phyloP scores from a whole-genome alignment of 2,888 invertebrate species.

The Tanypteryx hageni region DNA sequence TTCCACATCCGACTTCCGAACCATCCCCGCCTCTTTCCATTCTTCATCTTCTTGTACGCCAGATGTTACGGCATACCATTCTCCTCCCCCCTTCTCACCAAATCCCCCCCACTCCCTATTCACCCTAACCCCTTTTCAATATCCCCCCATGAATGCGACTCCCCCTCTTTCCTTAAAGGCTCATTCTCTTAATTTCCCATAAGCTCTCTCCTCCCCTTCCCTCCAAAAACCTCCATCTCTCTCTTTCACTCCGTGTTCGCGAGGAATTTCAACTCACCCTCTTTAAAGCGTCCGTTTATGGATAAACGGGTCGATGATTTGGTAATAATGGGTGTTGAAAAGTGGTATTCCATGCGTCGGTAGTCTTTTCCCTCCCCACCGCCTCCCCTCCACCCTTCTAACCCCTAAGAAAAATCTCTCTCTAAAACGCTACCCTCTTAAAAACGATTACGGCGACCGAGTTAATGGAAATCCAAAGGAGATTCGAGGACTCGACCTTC shows the following conservation, averaged over 20 bases:
- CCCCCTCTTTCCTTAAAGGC: not conserved
- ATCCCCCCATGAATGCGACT: not conserved
- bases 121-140: not conserved
- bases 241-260: not conserved
- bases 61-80: too few species aligned
- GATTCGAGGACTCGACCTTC: not conserved
- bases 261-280: not conserved
- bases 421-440: not conserved
- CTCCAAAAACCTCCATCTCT: too few species aligned
- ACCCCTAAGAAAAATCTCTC: not conserved
- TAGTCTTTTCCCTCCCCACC: not conserved
- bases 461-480: not conserved
- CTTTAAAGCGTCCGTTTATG: not conserved
- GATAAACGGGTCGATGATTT: not conserved
- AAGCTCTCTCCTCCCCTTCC: too few species aligned
- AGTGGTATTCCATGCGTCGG: not conserved
- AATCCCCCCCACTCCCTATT: not conserved
- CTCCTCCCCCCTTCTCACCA: too few species aligned
- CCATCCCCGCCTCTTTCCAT: too few species aligned
- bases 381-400: not conserved
- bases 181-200: slow-evolving; percentile 4
- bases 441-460: not conserved
- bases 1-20: too few species aligned
- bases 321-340: not conserved
- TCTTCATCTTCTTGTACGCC: too few species aligned